Conservation (phyloP, 1,140 invertebrate genomes). For the Zeugodacus cucurbitae region DNA sequence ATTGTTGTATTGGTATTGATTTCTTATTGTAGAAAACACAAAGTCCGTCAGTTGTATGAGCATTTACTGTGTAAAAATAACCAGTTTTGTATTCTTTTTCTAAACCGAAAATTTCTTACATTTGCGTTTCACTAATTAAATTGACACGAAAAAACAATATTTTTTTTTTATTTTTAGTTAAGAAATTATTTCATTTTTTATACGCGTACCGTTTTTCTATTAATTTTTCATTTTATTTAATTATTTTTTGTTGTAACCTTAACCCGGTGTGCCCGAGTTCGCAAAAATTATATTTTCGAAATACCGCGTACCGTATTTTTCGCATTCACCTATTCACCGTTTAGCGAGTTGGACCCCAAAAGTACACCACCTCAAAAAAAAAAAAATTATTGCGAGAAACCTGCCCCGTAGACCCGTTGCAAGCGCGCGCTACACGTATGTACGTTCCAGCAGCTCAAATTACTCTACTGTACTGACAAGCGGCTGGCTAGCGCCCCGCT, state of each 20-base stretch:
- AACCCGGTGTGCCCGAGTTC: not conserved
- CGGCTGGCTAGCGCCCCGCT: not conserved
- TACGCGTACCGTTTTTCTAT: not conserved
- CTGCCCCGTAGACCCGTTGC: conserved; percentile 38
- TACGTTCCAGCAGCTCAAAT: conserved; percentile 45
- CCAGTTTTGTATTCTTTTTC: not conserved
- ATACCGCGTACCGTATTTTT: not conserved
- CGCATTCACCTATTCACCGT: not conserved
- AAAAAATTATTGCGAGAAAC: conserved; percentile 40
- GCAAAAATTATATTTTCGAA: not conserved
- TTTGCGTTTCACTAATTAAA: not conserved
- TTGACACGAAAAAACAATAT: not conserved
- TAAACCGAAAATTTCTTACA: not conserved
- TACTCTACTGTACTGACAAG: conserved; percentile 46
- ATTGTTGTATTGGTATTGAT: conserved; percentile 27
- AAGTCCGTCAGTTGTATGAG: not conserved
- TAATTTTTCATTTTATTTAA: not conserved
- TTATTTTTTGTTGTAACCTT: not conserved
- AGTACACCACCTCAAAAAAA: not conserved
- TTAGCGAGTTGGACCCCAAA: conserved; percentile 13
- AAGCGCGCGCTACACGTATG: conserved; percentile 32
- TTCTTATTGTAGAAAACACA: conserved; percentile 27
- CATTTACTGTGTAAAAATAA: not conserved
- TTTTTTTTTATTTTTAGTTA: not conserved
- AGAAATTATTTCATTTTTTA: not conserved